A percentile compares a stretch with the other conserved stretches of the same genome.
Evolutionary conservation across 2,888 invertebrate genomes (phyloP).

Genomic region (Geophilus truncorum): DNA sequence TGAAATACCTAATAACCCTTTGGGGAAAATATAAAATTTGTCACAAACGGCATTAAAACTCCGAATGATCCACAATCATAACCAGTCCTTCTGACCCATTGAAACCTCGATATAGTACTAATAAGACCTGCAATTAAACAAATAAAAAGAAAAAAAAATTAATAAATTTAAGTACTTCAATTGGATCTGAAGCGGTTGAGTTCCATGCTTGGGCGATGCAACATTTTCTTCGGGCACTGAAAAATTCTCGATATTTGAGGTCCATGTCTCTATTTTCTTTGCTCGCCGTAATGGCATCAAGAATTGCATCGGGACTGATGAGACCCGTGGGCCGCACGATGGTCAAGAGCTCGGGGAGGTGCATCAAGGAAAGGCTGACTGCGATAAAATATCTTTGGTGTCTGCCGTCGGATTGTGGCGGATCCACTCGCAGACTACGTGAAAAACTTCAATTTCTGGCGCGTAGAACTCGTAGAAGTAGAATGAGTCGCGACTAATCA

Average conservation of each 20-base stretch:
- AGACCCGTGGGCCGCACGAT: slow-evolving; percentile 82
- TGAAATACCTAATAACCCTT: slow-evolving; percentile 77
- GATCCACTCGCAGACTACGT: slow-evolving; percentile 81
- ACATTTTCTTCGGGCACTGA: slow-evolving; percentile 90
- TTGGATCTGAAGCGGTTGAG: slow-evolving; percentile 56
- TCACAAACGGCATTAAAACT: slow-evolving; percentile 92
- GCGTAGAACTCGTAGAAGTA: no score
- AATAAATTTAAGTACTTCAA: not conserved
- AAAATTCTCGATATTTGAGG: slow-evolving; percentile 75
- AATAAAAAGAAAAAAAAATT: not conserved
- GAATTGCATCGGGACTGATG: slow-evolving; percentile 79
- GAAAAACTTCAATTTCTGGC: slow-evolving; percentile 90
- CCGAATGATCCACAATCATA: slow-evolving; percentile 83
- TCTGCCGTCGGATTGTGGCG: slow-evolving; percentile 65
- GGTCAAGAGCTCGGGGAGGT: slow-evolving; percentile 76
- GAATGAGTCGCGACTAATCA: slow-evolving; percentile 88
- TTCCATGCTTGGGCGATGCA: slow-evolving; percentile 71
- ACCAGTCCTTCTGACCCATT: slow-evolving; percentile 94
- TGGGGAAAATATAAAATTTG: slow-evolving; percentile 89
- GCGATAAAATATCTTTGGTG: slow-evolving; percentile 44
- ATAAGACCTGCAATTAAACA: slow-evolving; percentile 57
- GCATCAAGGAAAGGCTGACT: slow-evolving; percentile 78
- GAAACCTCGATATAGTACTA: slow-evolving; percentile 80
- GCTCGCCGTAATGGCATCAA: slow-evolving; percentile 89
- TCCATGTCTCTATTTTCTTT: slow-evolving; percentile 71